phyloP scores from a whole-genome alignment of 2,113 vertebrate genomes.

The Seriola dumerili region DNA sequence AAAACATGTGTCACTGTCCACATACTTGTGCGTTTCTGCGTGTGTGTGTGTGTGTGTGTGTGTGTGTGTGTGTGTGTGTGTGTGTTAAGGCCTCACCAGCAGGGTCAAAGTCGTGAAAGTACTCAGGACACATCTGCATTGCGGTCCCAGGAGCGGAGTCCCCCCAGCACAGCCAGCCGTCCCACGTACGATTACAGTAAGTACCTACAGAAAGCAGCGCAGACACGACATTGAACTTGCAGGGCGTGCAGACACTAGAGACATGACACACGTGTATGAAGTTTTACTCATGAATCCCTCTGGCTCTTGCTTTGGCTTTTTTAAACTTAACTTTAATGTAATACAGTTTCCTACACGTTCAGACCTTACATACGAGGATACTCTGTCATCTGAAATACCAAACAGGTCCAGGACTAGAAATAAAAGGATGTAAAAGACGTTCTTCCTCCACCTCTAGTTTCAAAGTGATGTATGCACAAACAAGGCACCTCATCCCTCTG shows the following conservation, averaged over 20 bases:
- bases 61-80: neutral
- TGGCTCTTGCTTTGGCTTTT: neutral
- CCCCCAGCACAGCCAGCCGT: conserved; percentile 87
- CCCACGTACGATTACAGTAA: conserved; percentile 87
- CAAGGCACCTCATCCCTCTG: neutral
- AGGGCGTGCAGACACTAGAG: neutral
- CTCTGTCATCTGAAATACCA: neutral
- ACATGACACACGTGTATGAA: neutral
- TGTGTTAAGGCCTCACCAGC: conserved; percentile 68
- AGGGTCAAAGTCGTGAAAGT: conserved; percentile 84
- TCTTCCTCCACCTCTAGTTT: neutral
- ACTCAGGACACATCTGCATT: conserved; percentile 83
- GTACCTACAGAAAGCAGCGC: conserved; percentile 67
- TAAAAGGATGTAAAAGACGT: neutral
- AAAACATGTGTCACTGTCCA: no score
- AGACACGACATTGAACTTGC: neutral
- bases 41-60: neutral
- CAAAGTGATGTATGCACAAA: neutral
- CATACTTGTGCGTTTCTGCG: no score
- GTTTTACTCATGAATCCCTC: neutral
- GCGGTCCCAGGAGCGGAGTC: conserved; percentile 78
- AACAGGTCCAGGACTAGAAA: neutral
- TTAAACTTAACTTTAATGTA: neutral
- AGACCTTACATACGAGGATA: neutral
- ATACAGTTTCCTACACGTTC: neutral